phyloP scores from a whole-genome alignment of 2,888 invertebrate genomes.

The Macaria liturata region DNA sequence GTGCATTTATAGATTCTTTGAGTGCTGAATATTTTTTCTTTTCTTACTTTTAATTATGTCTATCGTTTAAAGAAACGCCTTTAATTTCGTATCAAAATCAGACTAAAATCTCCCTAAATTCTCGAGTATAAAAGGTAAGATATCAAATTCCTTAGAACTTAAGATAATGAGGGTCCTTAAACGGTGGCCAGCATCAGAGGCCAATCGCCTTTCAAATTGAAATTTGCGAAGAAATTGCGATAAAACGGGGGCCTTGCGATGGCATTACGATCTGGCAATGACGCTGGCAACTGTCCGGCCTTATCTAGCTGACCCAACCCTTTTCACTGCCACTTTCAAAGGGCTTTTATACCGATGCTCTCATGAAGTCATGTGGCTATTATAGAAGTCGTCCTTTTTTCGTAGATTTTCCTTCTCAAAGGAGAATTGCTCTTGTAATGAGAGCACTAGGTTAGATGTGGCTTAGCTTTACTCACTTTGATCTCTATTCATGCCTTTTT shows the following conservation, averaged over 20 bases:
- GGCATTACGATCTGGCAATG: constrained; percentile 73
- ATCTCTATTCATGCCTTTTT: no score
- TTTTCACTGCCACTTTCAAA: constrained; percentile 67
- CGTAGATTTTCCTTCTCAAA: no score
- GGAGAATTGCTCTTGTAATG: no score
- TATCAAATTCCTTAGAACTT: not conserved
- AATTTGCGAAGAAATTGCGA: constrained; percentile 65
- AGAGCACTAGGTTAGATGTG: no score
- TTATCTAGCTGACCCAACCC: constrained; percentile 77
- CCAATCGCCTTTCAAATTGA: constrained; percentile 61
- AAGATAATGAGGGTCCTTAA: constrained; percentile 11
- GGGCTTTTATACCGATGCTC: constrained; percentile 45
- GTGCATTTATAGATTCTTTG: no score
- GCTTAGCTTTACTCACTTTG: no score
- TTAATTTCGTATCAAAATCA: no score
- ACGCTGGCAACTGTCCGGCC: constrained; percentile 66
- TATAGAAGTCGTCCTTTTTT: constrained; percentile 19
- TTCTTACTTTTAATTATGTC: no score
- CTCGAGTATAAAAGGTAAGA: not conserved
- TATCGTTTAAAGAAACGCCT: no score
- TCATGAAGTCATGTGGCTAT: constrained; percentile 42
- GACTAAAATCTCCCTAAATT: constrained; percentile 1
- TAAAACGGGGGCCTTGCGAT: constrained; percentile 59
- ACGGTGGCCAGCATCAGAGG: constrained; percentile 31
- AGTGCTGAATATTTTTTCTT: no score